phyloP scores from a whole-genome alignment of 1,140 invertebrate genomes.

The Pogonomyrmex californicus region DNA sequence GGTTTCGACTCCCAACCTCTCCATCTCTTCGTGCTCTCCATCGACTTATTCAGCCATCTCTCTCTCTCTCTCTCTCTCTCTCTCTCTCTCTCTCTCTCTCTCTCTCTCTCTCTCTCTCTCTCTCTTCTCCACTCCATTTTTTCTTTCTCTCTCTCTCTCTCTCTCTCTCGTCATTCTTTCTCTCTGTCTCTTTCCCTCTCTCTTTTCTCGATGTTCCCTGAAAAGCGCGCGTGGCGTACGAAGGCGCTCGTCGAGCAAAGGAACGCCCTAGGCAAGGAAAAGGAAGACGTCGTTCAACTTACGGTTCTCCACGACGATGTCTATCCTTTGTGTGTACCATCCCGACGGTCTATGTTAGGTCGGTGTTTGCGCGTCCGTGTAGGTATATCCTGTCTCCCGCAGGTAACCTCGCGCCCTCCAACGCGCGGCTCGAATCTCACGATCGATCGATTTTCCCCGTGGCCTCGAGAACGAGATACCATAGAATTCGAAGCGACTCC shows the following conservation, averaged over 20 bases:
- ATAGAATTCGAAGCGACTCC: constrained; percentile 69
- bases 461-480: constrained; percentile 56
- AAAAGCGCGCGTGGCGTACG: constrained; percentile 50
- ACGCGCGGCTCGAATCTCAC: constrained; percentile 37
- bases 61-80: background rate
- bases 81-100: constrained; percentile 19
- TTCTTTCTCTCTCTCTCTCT: constrained; percentile 14
- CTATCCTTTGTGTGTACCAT: constrained; percentile 51
- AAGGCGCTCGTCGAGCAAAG: constrained; percentile 53
- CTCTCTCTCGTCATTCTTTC: background rate
- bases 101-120: background rate
- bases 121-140: no score
- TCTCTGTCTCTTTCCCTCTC: background rate
- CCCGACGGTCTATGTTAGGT: background rate
- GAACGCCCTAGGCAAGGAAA: constrained; percentile 54
- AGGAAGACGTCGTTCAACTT: constrained; percentile 55
- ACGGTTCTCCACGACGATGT: constrained; percentile 28
- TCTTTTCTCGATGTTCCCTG: constrained; percentile 17
- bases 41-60: constrained; percentile 45
- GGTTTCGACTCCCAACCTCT: constrained; percentile 51
- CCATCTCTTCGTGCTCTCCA: constrained; percentile 40
- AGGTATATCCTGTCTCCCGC: constrained; percentile 59
- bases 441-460: constrained; percentile 69
- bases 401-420: constrained; percentile 56
- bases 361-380: constrained; percentile 39